Percentiles rank a stretch among this genome's conserved stretches.
These are phyloP conservation scores for Rafetus swinhoei DNA, from an alignment of 2,113 vertebrate species.

Conservation along the genomic window DNA sequence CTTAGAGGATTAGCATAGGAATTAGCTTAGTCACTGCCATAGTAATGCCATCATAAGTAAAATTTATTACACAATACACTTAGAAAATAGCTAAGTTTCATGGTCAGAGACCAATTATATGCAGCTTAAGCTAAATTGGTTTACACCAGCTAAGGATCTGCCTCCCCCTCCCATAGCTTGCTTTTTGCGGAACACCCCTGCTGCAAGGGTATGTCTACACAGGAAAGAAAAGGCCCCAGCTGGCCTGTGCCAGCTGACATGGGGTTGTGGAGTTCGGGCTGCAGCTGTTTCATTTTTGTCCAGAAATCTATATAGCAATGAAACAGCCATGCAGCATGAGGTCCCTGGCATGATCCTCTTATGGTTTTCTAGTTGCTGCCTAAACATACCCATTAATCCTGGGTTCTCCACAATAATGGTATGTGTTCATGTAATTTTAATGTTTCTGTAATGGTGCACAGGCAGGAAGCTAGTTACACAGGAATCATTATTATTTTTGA, in stretches of 20 bases:
- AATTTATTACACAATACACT: neutral
- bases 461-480: neutral
- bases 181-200: neutral
- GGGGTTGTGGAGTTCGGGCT: neutral
- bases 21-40: neutral
- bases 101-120: neutral
- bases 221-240: neutral
- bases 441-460: neutral
- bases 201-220: neutral
- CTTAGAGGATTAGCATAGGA: neutral
- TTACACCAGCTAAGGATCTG: neutral
- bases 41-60: rapidly evolving
- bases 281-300: neutral
- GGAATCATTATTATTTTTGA: neutral
- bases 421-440: neutral
- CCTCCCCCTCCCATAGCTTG: too few relatives aligned
- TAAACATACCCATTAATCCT: neutral
- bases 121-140: neutral
- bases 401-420: neutral
- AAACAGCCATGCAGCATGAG: neutral
- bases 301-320: neutral
- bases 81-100: neutral
- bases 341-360: too few relatives aligned
- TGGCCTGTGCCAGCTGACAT: neutral
- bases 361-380: neutral